phyloP scores from a whole-genome alignment of 2,888 invertebrate species.

The Arge pagana region DNA sequence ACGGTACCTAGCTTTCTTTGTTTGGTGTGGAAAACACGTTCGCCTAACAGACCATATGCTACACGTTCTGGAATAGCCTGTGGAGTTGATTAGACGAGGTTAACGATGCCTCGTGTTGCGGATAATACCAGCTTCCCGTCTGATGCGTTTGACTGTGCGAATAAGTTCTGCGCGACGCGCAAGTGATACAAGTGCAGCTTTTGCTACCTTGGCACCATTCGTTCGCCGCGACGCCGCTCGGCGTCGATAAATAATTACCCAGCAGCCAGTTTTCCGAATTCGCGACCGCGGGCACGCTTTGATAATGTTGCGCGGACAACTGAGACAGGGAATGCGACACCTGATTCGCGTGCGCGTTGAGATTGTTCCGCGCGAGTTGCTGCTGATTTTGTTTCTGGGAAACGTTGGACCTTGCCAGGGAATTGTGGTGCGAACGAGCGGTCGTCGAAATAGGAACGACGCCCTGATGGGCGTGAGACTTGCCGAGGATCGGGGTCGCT shows the following conservation, averaged over 20 bases:
- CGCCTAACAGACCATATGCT: conserved; percentile 20
- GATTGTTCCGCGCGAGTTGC: neutral
- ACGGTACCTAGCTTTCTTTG: neutral
- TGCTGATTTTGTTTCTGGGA: too few species aligned
- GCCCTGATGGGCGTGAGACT: too few species aligned
- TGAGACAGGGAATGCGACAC: conserved; percentile 13
- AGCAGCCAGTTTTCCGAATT: conserved; percentile 14
- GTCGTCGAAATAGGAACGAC: too few species aligned
- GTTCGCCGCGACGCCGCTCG: neutral
- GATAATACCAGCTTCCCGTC: conserved; percentile 19
- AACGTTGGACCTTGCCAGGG: too few species aligned
- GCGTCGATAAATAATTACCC: conserved; percentile 13
- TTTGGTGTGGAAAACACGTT: neutral
- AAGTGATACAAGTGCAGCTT: conserved; percentile 14
- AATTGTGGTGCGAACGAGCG: too few species aligned
- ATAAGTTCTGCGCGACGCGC: conserved; percentile 15
- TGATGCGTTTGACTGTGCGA: conserved; percentile 13
- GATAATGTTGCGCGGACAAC: conserved; percentile 15
- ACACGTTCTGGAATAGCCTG: conserved; percentile 22
- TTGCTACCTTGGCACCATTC: conserved; percentile 22
- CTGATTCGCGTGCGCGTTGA: conserved; percentile 6
- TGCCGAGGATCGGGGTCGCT: too few species aligned
- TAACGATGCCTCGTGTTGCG: conserved; percentile 13
- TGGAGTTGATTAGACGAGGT: conserved; percentile 19
- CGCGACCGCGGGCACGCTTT: conserved; percentile 14